Base-by-base conservation (phyloP, 2,797 vertebrate species). In the Anguilla pacifica region DNA sequence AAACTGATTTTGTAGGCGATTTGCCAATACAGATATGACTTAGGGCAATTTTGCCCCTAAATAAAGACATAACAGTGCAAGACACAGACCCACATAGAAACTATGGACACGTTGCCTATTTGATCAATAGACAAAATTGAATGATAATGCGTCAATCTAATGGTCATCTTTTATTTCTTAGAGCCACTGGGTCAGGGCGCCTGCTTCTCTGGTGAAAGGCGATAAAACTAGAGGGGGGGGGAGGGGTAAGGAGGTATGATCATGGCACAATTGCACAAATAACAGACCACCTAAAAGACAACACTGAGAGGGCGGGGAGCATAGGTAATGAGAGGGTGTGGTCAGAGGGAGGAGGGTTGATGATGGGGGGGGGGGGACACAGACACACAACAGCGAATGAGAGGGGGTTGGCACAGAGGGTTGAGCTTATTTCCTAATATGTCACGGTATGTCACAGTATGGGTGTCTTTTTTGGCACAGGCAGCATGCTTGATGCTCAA, bases 181-280 rank as follows among this genome's bases (percentile, higher is more conserved):
- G 93, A 92, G 94, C 92, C 94, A 92, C 92, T 35, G 90, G 87
- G 90, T 92, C 25, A 88, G 81, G 61, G 87, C 90, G 86, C 92
- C 89, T 49, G 91, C 93, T 91, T 89, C 90, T 91, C 84, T 17
- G n/a, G 57, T 57, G 35, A 82, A 61, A 19, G 88, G 86, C 25
- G 43, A 90, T 93, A 91, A 92, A 91, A 93, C 90, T 91, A 94
- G 88, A 93, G 89, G 89, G 90, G 92, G 92, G 93, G 92, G 89
- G 90, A 92, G 94, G 92, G 93, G 92, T 92, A 94, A 93, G 90
- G 91, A 93, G 82, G 89, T 84, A 84, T 93, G 92, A 91, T 81
- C 88, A 93, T 70, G 88, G 93, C 93, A 94, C 90, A 92, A 92
- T 90, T 90, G 90, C 87, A 91, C 89, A 87, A 90, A 94, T 93